These are phyloP conservation scores for Scortum barcoo DNA, from an alignment of 2,113 vertebrate genomes.

Conservation along the genomic window DNA sequence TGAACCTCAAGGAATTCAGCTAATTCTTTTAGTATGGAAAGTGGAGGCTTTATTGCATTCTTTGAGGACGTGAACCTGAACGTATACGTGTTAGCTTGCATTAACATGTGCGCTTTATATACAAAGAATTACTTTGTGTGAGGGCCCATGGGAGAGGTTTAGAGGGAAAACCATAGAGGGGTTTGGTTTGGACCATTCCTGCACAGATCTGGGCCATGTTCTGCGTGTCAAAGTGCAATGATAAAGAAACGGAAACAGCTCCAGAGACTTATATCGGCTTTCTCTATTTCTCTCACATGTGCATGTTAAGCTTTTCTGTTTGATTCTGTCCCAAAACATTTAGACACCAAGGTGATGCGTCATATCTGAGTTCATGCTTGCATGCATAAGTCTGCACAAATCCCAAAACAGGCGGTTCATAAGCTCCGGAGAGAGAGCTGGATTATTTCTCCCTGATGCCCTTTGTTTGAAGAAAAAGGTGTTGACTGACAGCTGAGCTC, in stretches of 20 bases:
- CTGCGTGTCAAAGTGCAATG: constrained; percentile 21
- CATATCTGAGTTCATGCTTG: constrained; percentile 34
- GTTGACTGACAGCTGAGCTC: constrained; percentile 85
- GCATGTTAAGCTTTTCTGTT: constrained; percentile 13
- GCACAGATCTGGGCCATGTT: constrained; percentile 31
- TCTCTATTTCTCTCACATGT: constrained; percentile 23
- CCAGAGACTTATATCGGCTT: not conserved
- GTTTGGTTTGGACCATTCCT: constrained; percentile 47
- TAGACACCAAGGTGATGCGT: constrained; percentile 32
- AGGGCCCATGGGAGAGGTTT: constrained; percentile 56
- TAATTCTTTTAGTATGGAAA: constrained; percentile 76
- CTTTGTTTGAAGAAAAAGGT: constrained; percentile 82
- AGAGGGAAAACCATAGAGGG: constrained; percentile 26
- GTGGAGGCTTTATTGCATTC: constrained; percentile 75
- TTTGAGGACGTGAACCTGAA: constrained; percentile 71
- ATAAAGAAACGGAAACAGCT: constrained; percentile 39
- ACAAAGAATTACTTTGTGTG: constrained; percentile 76
- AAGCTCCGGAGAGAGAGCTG: constrained; percentile 62
- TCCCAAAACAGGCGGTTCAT: constrained; percentile 65
- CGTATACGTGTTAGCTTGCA: constrained; percentile 63
- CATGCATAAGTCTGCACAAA: constrained; percentile 57
- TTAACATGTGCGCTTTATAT: constrained; percentile 61
- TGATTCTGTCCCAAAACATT: constrained; percentile 50
- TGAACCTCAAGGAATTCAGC: constrained; percentile 74
- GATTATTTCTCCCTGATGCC: constrained; percentile 81